Evolutionary conservation across 37 sponge, comb jelly and placozoan species (phyloP).

Genomic region (Agelas oroides): DNA sequence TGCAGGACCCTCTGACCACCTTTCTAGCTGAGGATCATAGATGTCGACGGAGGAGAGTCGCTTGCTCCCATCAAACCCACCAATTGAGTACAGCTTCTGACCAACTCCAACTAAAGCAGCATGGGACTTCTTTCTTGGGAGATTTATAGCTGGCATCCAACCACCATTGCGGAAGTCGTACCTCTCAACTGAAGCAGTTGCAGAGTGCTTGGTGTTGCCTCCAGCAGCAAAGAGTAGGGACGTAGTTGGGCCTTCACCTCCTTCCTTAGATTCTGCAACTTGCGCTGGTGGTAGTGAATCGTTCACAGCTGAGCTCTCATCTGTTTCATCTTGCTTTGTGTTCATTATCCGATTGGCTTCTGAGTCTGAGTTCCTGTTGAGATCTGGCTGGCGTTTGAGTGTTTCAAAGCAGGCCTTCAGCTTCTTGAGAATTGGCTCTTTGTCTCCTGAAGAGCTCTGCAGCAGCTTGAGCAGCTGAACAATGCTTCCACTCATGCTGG

Average conservation of each 20-base stretch:
- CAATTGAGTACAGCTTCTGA: constrained; percentile 38
- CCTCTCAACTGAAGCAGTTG: constrained; percentile 29
- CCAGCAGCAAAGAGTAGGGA: constrained; percentile 12
- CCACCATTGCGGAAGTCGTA: background rate
- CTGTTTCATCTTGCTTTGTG: background rate
- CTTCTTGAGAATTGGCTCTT: background rate
- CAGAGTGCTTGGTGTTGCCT: constrained; percentile 14
- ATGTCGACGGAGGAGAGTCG: constrained; percentile 26
- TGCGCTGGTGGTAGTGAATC: background rate
- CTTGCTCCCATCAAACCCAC: constrained; percentile 25
- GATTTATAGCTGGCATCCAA: constrained; percentile 17
- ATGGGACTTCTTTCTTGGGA: constrained; percentile 52
- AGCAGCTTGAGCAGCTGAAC: background rate
- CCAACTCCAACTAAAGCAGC: constrained; percentile 8
- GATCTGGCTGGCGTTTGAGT: background rate
- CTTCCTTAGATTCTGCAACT: background rate
- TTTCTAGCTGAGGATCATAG: background rate
- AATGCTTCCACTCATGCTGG: background rate
- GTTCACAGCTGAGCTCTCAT: background rate
- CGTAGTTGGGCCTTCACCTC: background rate
- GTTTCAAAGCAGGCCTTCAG: background rate
- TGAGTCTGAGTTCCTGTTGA: background rate
- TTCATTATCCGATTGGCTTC: background rate
- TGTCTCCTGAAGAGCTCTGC: background rate
- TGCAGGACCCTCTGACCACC: constrained; percentile 36